Evolutionary conservation across 2,113 vertebrate species (phyloP).

Genomic region (Phalacrocorax aristotelis): DNA sequence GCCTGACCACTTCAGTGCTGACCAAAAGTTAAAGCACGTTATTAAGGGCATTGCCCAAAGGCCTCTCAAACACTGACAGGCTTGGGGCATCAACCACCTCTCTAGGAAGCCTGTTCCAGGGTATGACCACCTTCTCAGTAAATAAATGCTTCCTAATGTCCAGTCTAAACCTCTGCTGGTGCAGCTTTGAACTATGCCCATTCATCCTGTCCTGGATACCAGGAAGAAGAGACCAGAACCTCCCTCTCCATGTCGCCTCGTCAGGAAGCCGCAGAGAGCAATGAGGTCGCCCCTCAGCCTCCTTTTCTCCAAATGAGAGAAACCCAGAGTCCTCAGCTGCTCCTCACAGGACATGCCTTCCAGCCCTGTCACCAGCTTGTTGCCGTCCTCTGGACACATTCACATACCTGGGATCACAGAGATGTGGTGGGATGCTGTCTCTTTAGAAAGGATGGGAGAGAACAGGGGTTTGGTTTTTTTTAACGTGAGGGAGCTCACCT

Average conservation of each 20-base stretch:
- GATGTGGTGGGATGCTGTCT: background rate
- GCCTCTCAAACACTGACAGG: background rate
- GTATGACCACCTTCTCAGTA: background rate
- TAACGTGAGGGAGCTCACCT: background rate
- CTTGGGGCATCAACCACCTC: background rate
- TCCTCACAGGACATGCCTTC: background rate
- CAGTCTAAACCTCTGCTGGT: background rate
- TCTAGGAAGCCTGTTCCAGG: background rate
- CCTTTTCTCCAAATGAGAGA: background rate
- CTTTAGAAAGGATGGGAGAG: background rate
- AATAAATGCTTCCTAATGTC: background rate
- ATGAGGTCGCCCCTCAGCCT: background rate
- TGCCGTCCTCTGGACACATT: background rate
- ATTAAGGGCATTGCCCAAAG: background rate
- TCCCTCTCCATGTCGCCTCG: background rate
- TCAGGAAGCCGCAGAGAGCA: background rate
- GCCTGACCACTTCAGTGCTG: background rate
- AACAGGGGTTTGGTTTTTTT: background rate
- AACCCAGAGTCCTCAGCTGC: background rate
- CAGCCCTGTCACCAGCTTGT: background rate
- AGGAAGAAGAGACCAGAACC: background rate
- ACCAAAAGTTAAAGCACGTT: background rate
- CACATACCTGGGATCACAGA: background rate
- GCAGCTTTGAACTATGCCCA: background rate
- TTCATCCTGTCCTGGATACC: rapidly evolving